Evolutionary conservation across 2,113 vertebrate species (phyloP).

Genomic region (Petaurus breviceps): DNA sequence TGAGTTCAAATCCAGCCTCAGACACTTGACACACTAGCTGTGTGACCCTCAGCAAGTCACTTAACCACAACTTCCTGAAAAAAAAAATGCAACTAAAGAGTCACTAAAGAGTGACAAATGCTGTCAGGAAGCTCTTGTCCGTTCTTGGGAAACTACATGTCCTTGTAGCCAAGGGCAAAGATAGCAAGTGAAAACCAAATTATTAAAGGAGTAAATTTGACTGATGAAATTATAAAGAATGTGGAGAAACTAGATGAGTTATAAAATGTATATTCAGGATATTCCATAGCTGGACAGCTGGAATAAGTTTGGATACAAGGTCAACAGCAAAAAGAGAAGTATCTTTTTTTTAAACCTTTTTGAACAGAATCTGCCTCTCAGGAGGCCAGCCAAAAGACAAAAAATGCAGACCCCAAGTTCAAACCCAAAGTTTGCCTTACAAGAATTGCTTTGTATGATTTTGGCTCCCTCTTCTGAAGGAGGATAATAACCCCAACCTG

Average conservation of each 20-base stretch:
- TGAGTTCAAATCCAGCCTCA: too few relatives aligned
- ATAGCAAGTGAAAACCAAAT: neutral
- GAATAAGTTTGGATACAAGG: neutral
- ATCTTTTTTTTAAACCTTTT: too few relatives aligned
- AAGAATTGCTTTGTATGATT: neutral
- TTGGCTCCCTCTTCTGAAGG: neutral
- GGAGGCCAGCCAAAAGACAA: neutral
- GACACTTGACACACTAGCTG: too few relatives aligned
- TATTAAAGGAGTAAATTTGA: neutral
- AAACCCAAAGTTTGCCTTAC: neutral
- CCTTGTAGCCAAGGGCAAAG: neutral
- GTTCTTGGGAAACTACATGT: neutral
- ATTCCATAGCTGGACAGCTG: neutral
- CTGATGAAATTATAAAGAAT: neutral
- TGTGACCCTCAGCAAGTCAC: too few relatives aligned
- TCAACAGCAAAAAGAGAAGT: neutral
- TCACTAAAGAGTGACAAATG: neutral
- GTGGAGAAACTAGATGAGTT: neutral
- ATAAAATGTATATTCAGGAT: neutral
- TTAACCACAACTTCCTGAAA: too few relatives aligned
- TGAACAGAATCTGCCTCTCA: neutral
- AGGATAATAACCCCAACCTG: neutral
- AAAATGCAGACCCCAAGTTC: neutral
- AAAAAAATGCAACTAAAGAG: neutral
- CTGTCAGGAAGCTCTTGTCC: neutral